These are phyloP conservation scores for Sebastes elongatus DNA, from an alignment of 2,797 vertebrate species.

Conservation along the genomic window DNA sequence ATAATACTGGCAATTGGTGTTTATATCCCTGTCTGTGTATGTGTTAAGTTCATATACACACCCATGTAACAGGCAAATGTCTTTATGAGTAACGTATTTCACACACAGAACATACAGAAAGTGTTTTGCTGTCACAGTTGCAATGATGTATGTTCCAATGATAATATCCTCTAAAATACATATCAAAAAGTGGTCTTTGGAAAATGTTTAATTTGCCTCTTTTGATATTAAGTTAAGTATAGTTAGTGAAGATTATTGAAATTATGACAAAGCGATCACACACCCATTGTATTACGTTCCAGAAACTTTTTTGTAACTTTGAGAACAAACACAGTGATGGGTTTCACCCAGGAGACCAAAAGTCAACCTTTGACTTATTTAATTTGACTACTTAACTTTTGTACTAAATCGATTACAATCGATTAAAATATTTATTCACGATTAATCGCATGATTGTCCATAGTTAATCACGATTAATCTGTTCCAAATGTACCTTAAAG, in stretches of 20 bases:
- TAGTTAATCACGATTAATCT: too few relatives aligned
- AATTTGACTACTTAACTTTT: too few relatives aligned
- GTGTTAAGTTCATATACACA: background rate
- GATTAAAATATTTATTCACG: too few relatives aligned
- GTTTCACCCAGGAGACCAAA: too few relatives aligned
- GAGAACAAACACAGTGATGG: background rate
- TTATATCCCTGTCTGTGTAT: background rate
- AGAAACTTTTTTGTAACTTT: too few relatives aligned
- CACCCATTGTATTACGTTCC: too few relatives aligned
- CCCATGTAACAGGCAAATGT: background rate
- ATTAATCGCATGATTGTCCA: too few relatives aligned
- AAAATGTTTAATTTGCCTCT: background rate
- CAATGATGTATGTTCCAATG: background rate
- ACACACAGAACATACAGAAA: background rate
- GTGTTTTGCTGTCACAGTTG: background rate
- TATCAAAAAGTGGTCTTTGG: background rate
- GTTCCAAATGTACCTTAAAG: too few relatives aligned
- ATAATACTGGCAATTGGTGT: background rate
- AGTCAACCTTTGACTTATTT: too few relatives aligned
- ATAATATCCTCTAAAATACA: background rate
- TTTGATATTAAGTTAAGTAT: background rate
- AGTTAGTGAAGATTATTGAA: background rate
- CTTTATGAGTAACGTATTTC: slow-evolving; percentile 4
- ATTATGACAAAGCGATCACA: background rate
- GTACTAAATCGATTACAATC: too few relatives aligned